Conservation (phyloP, 2,797 vertebrate species). For the Limosa lapponica region DNA sequence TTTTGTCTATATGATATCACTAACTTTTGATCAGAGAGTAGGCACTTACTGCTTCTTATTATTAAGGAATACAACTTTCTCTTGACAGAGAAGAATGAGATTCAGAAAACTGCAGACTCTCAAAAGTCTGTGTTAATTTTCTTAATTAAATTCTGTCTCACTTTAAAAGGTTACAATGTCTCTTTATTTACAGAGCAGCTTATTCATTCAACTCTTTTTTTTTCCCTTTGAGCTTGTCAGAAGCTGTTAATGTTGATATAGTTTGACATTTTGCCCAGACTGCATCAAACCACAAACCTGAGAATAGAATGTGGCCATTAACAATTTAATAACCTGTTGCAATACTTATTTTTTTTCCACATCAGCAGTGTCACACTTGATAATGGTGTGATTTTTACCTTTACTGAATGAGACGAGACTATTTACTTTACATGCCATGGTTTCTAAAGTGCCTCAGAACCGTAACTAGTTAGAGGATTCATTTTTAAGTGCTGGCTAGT, state of each 20-base stretch:
- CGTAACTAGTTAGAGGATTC: neutral
- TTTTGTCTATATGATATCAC: neutral
- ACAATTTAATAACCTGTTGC: constrained; percentile 71
- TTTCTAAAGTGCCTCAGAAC: neutral
- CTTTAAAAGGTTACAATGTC: constrained; percentile 49
- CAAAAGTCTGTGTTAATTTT: constrained; percentile 48
- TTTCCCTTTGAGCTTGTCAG: constrained; percentile 41
- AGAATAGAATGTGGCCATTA: constrained; percentile 65
- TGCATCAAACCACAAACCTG: constrained; percentile 54
- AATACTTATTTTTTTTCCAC: constrained; percentile 30
- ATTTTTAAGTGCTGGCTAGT: neutral
- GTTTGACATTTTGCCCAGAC: constrained; percentile 66
- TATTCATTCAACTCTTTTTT: constrained; percentile 31
- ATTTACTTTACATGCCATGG: neutral
- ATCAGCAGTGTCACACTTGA: constrained; percentile 51
- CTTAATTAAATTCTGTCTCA: constrained; percentile 44
- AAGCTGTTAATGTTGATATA: constrained; percentile 55
- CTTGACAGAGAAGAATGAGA: neutral
- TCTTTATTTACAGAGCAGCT: constrained; percentile 59
- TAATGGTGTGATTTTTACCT: constrained; percentile 34
- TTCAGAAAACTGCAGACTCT: neutral
- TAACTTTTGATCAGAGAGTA: neutral
- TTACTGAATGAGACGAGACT: constrained; percentile 22
- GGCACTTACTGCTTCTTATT: neutral
- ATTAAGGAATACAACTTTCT: neutral